Conservation (phyloP, 2,113 vertebrate species). For the Muscicapa adusta region DNA sequence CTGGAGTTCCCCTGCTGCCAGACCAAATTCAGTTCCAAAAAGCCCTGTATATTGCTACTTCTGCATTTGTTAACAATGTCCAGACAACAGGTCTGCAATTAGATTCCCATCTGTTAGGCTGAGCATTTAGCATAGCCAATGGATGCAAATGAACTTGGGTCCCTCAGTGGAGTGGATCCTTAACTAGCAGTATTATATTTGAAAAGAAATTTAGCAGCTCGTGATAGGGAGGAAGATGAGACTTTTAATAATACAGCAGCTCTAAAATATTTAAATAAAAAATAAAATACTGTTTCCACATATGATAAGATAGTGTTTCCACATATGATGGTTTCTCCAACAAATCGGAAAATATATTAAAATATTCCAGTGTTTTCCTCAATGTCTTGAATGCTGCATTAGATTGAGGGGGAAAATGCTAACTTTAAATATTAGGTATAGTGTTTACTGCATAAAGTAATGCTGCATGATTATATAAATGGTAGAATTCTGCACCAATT, state of each 20-base stretch:
- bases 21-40: conserved; percentile 72
- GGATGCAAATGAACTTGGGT: conserved; percentile 61
- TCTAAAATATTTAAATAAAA: not conserved
- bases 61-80: conserved; percentile 77
- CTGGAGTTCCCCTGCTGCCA: conserved; percentile 74
- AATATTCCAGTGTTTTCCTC: not conserved
- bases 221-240: not conserved
- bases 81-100: conserved; percentile 79
- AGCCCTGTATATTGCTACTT: conserved; percentile 71
- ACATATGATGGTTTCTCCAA: not conserved
- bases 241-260: not conserved
- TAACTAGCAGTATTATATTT: conserved; percentile 4
- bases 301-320: not conserved
- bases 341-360: not conserved
- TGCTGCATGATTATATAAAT: not conserved
- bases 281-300: not conserved
- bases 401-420: not conserved
- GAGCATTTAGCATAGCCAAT: conserved; percentile 61
- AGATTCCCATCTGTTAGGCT: conserved; percentile 75
- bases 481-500: not conserved
- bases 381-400: not conserved
- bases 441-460: not conserved
- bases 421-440: not conserved
- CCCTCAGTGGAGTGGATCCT: conserved; percentile 36
- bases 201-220: conserved; percentile 3